Base-by-base conservation (phyloP, 2,888 invertebrate genomes). In the Gari tellinella region DNA sequence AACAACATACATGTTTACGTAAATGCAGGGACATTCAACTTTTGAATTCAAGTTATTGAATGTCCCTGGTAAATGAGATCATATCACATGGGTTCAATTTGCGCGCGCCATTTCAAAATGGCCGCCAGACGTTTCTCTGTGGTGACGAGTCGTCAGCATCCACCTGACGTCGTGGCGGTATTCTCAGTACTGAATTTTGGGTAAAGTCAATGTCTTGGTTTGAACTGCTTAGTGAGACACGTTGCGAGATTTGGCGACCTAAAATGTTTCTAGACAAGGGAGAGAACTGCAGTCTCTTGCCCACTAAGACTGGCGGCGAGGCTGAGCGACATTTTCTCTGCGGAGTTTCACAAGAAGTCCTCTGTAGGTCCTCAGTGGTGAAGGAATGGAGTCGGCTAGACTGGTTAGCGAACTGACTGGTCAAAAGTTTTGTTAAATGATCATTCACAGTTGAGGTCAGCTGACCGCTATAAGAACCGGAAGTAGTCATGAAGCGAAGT, bases 111-210 rank as follows among this genome's bases (percentile, higher is more conserved):
- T 53, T 17, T 57, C 26, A 77, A 53, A 78, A 78, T 37, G 78
- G 78, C 38, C 78, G 56, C 78, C 78, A 78, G 23, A 78, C 78
- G 23, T 72, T 60, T 65, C 70, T 73, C 45, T 78, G 78, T 37
- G 78, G 70, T 3, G 78, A 69, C 15, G 70, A 63, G 41, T 62
- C 49, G 37, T 55, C 65, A 55, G 62, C 57, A 31, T 55, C 46
- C 31, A 74, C 72, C 40, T 73, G 67, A 73, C 67, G 63, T 31
- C 78, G 56, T 38, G 64, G 53, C 21, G 78, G 78, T 48, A 78
- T 70, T 45, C 58, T 52, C 15, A 78, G 45, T n/a, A 70, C 67
- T 21, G 75, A 43, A 45, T 57, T 45, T 31, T 45, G 57, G 43
- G 57, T 17, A 31, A 31, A 31, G 31, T 31, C 10, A 31, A 10